phyloP scores from a whole-genome alignment of 2,888 invertebrate species.

The Pediacus dermestoides region DNA sequence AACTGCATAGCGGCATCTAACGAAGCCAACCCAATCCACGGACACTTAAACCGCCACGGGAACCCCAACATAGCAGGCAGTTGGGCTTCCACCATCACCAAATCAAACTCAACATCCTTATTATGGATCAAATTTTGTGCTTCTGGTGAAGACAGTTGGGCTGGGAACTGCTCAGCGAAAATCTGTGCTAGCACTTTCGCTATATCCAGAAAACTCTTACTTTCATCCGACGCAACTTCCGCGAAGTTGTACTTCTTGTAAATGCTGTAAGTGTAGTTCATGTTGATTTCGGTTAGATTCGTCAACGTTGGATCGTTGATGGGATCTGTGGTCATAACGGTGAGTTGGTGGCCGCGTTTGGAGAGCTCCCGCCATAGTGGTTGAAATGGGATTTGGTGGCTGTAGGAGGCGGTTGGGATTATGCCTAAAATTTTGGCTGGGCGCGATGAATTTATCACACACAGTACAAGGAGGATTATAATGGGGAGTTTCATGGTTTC shows the following conservation, averaged over 20 bases:
- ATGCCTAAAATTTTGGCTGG: conserved; percentile 31
- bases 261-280: conserved; percentile 40
- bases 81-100: conserved; percentile 40
- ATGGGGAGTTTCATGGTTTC: too few relatives aligned
- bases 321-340: conserved; percentile 49
- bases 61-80: conserved; percentile 36
- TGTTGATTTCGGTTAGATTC: conserved; percentile 48
- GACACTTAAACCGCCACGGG: conserved; percentile 39
- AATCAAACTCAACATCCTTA: conserved; percentile 37
- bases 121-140: conserved; percentile 39
- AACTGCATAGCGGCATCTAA: conserved; percentile 34
- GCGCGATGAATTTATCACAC: too few relatives aligned
- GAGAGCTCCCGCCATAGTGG: conserved; percentile 49
- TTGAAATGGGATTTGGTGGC: conserved; percentile 52
- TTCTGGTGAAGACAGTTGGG: conserved; percentile 29
- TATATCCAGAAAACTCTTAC: conserved; percentile 20
- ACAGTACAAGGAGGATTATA: too few relatives aligned
- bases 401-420: conserved; percentile 36
- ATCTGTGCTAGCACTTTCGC: conserved; percentile 18
- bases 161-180: conserved; percentile 21
- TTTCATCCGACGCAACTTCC: conserved; percentile 20
- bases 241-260: conserved; percentile 21
- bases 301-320: conserved; percentile 41
- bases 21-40: conserved; percentile 42
- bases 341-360: conserved; percentile 51